Conservation (phyloP, 2,888 invertebrate species). For the Drosophila flavopinicola region DNA sequence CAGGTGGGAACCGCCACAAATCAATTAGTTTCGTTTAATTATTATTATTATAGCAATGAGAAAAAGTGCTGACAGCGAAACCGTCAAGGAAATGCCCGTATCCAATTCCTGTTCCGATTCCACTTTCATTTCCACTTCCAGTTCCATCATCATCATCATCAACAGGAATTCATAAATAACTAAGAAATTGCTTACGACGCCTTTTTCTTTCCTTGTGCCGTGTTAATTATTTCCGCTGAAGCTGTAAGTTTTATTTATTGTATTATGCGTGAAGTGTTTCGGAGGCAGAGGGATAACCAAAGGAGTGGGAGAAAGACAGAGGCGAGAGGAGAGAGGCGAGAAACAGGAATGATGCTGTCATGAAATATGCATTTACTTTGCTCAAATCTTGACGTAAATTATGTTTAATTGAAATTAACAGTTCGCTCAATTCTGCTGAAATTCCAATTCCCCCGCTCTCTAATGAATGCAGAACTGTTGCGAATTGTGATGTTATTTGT, state of each 20-base stretch:
- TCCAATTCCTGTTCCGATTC: not conserved
- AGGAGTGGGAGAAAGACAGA: not conserved
- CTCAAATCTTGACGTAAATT: conserved; percentile 63
- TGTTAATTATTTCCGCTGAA: conserved; percentile 76
- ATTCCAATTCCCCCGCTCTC: not conserved
- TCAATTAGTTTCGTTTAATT: conserved; percentile 67
- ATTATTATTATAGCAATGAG: conserved; percentile 34
- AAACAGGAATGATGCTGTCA: conserved; percentile 30
- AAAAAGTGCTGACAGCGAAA: conserved; percentile 55
- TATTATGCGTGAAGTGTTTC: conserved; percentile 45
- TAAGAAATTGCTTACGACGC: conserved; percentile 67
- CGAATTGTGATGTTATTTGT: not conserved
- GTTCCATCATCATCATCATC: conserved; percentile 12
- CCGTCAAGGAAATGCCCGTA: not conserved
- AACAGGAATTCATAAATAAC: conserved; percentile 26
- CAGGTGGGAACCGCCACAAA: conserved; percentile 48
- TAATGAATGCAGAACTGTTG: conserved; percentile 3
- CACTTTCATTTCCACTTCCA: conserved; percentile 9
- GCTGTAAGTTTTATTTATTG: conserved; percentile 68
- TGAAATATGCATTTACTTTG: conserved; percentile 65
- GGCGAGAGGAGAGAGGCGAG: not conserved
- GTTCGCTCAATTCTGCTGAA: conserved; percentile 18
- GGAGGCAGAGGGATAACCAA: not conserved
- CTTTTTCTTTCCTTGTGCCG: conserved; percentile 46
- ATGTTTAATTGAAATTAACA: conserved; percentile 72